Evolutionary conservation across 1,140 invertebrate species (phyloP), one percentile per base, ranked within the genome.

Genomic region (Platorchestia sp.): DNA sequence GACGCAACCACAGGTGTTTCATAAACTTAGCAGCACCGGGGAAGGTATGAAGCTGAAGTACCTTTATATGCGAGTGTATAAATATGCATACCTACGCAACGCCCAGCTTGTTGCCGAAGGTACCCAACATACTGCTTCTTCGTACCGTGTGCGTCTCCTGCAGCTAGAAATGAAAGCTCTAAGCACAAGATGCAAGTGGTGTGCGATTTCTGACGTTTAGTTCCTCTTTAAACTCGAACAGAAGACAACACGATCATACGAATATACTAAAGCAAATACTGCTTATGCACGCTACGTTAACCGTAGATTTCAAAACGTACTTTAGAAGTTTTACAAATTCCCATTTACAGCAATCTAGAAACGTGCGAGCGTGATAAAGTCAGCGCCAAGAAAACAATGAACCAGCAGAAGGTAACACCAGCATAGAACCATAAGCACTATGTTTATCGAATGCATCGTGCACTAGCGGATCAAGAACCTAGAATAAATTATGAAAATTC

Each of bases 1-100:
- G 45, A 36, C 87, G 44, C 43, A 1, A 45, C 41, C 91, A 93
- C 91, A 93, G 44, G 91, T 93, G 91, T 93, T 93, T 93, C 45
- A 93, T 47, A 93, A 93, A 93, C 44, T 45, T 93, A 36, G 91
- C 3, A 36, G 41, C 89, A 42, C 19, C 7, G 22, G 10, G 36
- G 89, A 43, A 51, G 19, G 59, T 75, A 75, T 36, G 59, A 75
- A 51, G 59, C 14, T 36, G 7, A 75, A 75, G 59, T 75, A 27
- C 27, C 47, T 36, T 75, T 75, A 36, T 36, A 75, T 75, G 36
- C 59, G 59, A 75, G 59, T 36, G 59, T 75, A 36, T 75, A 75
- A 6, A 51, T 51, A 36, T 36, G 36, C 27, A 75, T 75, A 75
- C 36, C 10, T 75, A 75, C 59, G 59, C 27, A 3, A 10, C 59